A percentile compares a stretch with the other conserved stretches of the same genome.
phyloP scores from a whole-genome alignment of 2,888 invertebrate species.

The Luperina testacea region DNA sequence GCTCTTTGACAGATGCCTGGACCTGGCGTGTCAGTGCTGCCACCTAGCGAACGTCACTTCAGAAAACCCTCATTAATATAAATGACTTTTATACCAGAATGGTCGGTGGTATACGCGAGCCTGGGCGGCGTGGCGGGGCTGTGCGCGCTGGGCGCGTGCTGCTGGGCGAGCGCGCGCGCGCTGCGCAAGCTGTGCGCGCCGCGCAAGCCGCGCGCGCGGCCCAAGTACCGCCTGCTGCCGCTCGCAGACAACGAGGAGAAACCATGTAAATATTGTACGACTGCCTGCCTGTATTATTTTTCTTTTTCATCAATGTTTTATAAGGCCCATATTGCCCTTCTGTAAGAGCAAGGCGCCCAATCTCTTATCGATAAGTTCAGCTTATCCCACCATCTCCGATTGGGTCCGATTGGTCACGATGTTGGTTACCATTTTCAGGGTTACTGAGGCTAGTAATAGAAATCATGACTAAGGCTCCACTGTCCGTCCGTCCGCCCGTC shows the following conservation, averaged over 20 bases:
- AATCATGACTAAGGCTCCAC: too few relatives aligned
- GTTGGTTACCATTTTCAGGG: background rate
- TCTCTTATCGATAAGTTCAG: background rate
- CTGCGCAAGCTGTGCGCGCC: constrained; percentile 86
- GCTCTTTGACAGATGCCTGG: too few relatives aligned
- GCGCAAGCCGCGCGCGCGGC: constrained; percentile 88
- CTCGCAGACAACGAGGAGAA: constrained; percentile 93
- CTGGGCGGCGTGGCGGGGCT: constrained; percentile 92
- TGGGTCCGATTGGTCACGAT: background rate
- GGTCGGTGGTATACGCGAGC: constrained; percentile 98
- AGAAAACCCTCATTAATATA: background rate
- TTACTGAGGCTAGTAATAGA: too few relatives aligned
- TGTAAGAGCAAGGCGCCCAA: background rate
- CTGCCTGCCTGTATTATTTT: constrained; percentile 4
- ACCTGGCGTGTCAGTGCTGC: too few relatives aligned
- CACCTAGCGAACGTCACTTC: too few relatives aligned
- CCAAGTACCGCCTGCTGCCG: constrained; percentile 93
- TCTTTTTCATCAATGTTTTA: background rate
- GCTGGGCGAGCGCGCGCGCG: constrained; percentile 90
- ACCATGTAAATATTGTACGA: constrained; percentile 87
- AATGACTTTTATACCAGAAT: constrained; percentile 90
- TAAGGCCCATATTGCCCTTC: background rate
- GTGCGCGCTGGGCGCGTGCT: constrained; percentile 91
- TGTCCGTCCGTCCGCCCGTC: too few relatives aligned
- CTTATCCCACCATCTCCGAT: background rate